Base-by-base conservation (phyloP, 2,113 vertebrate species). In the Proterorhinus semilunaris region DNA sequence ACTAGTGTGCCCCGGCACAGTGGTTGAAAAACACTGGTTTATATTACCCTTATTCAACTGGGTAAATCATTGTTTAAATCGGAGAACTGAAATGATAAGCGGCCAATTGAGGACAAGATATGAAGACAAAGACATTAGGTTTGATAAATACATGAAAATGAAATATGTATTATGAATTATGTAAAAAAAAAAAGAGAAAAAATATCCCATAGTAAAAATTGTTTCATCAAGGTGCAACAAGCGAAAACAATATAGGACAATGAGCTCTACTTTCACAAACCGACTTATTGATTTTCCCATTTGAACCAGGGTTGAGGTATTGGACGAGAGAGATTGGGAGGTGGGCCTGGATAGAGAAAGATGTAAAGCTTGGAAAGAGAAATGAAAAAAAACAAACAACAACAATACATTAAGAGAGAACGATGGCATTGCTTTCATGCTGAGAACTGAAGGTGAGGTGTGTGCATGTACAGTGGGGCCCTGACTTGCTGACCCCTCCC, bases 201-300 rank as follows among this genome's bases (percentile, higher is more conserved):
- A 53, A n/a, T 21, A 42, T 55, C 44, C 21, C 21, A 21, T 21
- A 21, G 21, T 21, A 21, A 21, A 21, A 21, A 21, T 21, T 1
- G 21, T 21, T 21, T 21, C 21, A 21, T 21, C 21, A 21, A 21
- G 21, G 21, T 21, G 21, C 8, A 10, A 69, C 64, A 65, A 62
- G 62, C 5, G 0, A 65, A 81, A 67, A 72, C 70, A 66, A 48
- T 44, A 68, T 65, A 46, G 47, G 72, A 63, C 63, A 81, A 77
- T 5, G 54, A 78, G 69, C 49, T 64, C 3, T 51, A 71, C 67
- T 72, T 72, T 78, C 68, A 67, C 68, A 82, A 81, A 81, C 70
- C 12, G 72, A 65, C 57, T 54, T 71, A 82, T 82, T 83, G 83
- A 87, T 81, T 80, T 36, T 81, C 72, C 77, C 52, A 76, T 85